Evolutionary conservation across 2,113 vertebrate species (phyloP).

Genomic region (Cygnus buccinator): DNA sequence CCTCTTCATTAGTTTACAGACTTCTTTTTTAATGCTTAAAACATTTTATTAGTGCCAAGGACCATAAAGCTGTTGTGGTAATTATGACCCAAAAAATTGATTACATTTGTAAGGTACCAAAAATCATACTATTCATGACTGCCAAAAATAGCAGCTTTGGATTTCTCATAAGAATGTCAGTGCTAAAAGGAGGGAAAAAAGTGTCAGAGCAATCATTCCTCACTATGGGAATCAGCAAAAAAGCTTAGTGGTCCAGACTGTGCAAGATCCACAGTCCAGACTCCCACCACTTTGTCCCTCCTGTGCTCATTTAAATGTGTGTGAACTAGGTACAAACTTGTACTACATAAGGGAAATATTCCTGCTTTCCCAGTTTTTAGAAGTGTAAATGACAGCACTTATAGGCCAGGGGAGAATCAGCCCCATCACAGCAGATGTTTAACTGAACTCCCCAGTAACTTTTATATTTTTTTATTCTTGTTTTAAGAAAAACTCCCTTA

Average conservation of each 20-base stretch:
- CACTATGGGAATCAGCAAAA: conserved; percentile 2
- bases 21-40: not conserved
- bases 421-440: not conserved
- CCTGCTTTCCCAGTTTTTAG: not conserved
- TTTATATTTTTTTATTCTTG: not conserved
- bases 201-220: conserved; percentile 40
- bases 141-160: conserved; percentile 58
- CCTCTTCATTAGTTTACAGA: not conserved
- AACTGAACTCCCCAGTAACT: not conserved
- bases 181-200: not conserved
- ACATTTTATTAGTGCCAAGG: not conserved
- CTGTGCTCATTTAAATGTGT: conserved; percentile 1
- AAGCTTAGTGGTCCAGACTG: conserved; percentile 32
- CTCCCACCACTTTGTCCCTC: not conserved
- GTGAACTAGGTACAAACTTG: conserved; percentile 28
- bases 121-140: not conserved
- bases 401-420: not conserved
- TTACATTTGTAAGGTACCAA: conserved; percentile 20
- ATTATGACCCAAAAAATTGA: not conserved
- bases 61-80: not conserved
- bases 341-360: not conserved
- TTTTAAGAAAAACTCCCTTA: not conserved
- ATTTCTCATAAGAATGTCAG: conserved; percentile 38
- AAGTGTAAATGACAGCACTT: conserved; percentile 21
- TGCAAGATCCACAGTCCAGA: not conserved